phyloP scores from a whole-genome alignment of 2,113 vertebrate species.

The Bostrychus sinensis region DNA sequence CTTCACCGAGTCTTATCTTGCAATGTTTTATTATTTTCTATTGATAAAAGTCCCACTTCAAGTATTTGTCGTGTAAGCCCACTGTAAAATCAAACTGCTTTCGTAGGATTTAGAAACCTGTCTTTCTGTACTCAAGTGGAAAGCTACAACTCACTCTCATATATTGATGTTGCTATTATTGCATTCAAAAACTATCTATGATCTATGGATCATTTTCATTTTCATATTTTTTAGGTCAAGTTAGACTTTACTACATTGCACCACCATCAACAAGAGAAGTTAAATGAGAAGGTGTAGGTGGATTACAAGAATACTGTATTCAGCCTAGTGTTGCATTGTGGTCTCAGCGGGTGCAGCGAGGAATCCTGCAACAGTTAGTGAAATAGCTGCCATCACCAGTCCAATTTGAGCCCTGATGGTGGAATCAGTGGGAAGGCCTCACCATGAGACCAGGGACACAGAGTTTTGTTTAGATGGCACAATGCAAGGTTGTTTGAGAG shows the following conservation, averaged over 20 bases:
- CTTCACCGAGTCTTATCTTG: not conserved
- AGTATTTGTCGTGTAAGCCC: not conserved
- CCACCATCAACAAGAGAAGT: not conserved
- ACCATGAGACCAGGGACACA: conserved; percentile 2
- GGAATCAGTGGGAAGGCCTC: conserved; percentile 43
- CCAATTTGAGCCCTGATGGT: conserved; percentile 36
- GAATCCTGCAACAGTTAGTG: conserved; percentile 26
- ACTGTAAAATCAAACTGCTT: not conserved
- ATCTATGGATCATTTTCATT: not conserved
- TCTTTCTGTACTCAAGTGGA: not conserved
- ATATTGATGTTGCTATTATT: not conserved
- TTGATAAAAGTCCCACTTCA: not conserved
- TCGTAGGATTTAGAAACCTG: not conserved
- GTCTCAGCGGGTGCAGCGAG: conserved; percentile 10
- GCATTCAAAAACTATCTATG: not conserved
- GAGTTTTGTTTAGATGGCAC: conserved; percentile 42
- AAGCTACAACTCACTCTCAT: not conserved
- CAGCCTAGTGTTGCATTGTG: not conserved
- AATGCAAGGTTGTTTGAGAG: conserved; percentile 33
- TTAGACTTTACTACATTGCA: no score
- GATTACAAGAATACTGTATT: not conserved
- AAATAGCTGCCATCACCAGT: conserved; percentile 39
- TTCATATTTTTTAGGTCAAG: not conserved
- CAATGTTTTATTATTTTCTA: not conserved
- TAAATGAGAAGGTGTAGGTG: not conserved